Percentiles rank a stretch among this genome's conserved stretches.
Evolutionary conservation across 2,888 invertebrate species (phyloP).

Genomic region (Cylloceria caligata): DNA sequence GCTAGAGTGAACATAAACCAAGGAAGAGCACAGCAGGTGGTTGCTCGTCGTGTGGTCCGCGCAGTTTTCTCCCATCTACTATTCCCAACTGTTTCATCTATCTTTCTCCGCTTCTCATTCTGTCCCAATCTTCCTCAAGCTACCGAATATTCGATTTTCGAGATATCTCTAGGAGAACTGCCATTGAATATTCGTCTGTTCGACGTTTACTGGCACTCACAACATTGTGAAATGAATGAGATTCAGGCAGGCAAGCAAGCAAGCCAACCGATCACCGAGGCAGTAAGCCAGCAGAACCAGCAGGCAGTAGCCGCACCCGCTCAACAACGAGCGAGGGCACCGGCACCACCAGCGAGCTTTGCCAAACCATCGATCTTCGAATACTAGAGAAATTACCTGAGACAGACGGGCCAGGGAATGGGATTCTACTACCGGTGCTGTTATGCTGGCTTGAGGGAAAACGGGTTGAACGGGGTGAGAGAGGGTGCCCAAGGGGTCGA

Average conservation of each 20-base stretch:
- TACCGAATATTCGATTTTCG: conserved; percentile 55
- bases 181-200: conserved; percentile 56
- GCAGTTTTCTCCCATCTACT: conserved; percentile 19
- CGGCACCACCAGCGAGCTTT: conserved; percentile 51
- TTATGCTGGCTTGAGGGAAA: conserved; percentile 48
- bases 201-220: conserved; percentile 62
- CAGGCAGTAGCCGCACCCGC: conserved; percentile 35
- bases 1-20: conserved; percentile 44
- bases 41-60: conserved; percentile 48
- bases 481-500: conserved; percentile 51
- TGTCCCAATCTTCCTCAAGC: conserved; percentile 21
- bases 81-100: conserved; percentile 28
- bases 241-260: conserved; percentile 48
- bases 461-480: conserved; percentile 48
- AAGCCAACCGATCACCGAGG: conserved; percentile 33
- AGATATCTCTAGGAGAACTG: conserved; percentile 48
- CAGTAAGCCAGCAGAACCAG: conserved; percentile 45
- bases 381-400: conserved; percentile 68
- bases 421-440: conserved; percentile 12
- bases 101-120: conserved; percentile 10
- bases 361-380: conserved; percentile 69
- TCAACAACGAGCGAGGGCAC: conserved; percentile 36
- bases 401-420: conserved; percentile 49
- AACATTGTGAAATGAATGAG: conserved; percentile 50
- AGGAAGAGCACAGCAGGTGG: conserved; percentile 61